Evolutionary conservation across 2,797 vertebrate species (phyloP), one percentile per base, ranked within the genome.

Genomic region (Xenentodon cancila): DNA sequence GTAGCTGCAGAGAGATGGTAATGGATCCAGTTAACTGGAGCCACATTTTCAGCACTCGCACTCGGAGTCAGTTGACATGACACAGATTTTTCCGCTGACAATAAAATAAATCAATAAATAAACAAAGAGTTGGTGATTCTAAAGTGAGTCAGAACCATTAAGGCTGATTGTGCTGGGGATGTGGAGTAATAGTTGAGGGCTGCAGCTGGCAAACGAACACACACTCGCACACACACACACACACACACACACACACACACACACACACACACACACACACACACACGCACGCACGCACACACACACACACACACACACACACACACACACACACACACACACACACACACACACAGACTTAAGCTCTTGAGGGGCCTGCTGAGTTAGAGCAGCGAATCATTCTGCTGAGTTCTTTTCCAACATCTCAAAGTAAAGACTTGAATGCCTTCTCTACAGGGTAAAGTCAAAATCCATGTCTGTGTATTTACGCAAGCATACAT

Each of bases 1-100:
- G 44, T 20, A 61, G 68, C 72, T 72, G 62, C 9, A 13, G 64
- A 73, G 54, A 69, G 67, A 27, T 30, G 68, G 64, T 77, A 87
- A 78, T 60, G 68, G 69, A 73, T 62, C 40, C 32, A 34, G 46
- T 73, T 87, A 89, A 91, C 69, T 71, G 66, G 77, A 84, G 81
- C 77, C 87, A 87, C 79, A 82, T 89, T 88, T 78, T 80, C 55
- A 69, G 50, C 46, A 1, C 66, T 21, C 40, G 53, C 65, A 75
- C 68, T 37, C 5, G 19, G 58, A 79, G 58, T 70, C 34, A 16
- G 46, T 68, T 73, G 72, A 87, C 68, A 79, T 75, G 75, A 90
- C 82, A 88, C 84, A 84, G 80, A 87, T 84, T 85, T 21, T 92
- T 91, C 90, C 85, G 45, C 68, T 73, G 75, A 84, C 82, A 78